phyloP scores from a whole-genome alignment of 2,797 vertebrate species.

The Amblyopsis hoosieri region DNA sequence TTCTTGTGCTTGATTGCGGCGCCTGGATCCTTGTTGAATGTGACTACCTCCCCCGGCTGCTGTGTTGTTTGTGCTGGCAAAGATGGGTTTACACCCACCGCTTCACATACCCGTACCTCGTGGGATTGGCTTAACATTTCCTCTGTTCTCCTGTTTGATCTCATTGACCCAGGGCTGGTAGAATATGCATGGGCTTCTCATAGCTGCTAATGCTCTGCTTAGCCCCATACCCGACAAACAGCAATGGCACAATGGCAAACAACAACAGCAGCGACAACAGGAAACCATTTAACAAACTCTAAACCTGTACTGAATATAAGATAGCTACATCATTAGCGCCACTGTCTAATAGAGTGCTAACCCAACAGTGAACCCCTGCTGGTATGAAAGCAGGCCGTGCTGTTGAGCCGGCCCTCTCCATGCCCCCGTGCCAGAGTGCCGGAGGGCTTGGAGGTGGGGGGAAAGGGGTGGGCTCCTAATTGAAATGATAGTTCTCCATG shows the following conservation, averaged over 20 bases:
- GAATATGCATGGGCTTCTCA: conserved; percentile 42
- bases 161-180: conserved; percentile 23
- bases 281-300: conserved; percentile 1
- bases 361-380: conserved; percentile 2
- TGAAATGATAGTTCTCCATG: conserved; percentile 21
- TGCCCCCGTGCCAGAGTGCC: background rate
- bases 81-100: conserved; percentile 6
- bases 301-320: conserved; percentile 7
- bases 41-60: conserved; percentile 7
- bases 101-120: conserved; percentile 9
- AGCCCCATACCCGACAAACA: background rate
- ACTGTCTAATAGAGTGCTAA: conserved; percentile 4
- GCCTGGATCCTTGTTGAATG: conserved; percentile 36
- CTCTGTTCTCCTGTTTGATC: conserved; percentile 23
- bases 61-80: conserved; percentile 37
- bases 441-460: background rate
- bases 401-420: background rate
- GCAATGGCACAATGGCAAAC: background rate
- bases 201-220: conserved; percentile 10
- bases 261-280: background rate
- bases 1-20: conserved; percentile 16
- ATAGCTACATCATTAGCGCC: background rate
- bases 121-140: conserved; percentile 31
- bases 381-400: conserved; percentile 4
- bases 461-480: conserved; percentile 1